Evolutionary conservation across 1,140 invertebrate species (phyloP), one percentile per base, ranked within the genome.

Genomic region (Drosophila sp.): DNA sequence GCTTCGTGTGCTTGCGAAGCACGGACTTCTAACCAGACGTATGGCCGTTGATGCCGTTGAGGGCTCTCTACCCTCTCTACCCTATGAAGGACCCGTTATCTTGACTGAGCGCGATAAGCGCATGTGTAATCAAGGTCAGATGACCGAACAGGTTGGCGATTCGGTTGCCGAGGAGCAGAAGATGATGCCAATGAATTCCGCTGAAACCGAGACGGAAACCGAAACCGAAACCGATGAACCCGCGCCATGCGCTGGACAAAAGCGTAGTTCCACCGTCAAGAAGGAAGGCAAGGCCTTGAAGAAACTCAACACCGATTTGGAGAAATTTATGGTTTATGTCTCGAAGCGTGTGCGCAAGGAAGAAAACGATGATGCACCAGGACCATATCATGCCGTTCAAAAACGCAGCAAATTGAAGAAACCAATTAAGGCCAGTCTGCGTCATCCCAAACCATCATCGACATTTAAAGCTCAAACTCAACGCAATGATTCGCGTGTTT

Each of bases 51-150:
- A 34, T 14, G 75, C 62, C 1, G 71, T 86, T 0, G 65, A 64
- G 3, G 62, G 57, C 0, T 13, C 62, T 21, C 40, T 86, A n/a
- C 13, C 66, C 11, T 81, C 48, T 8, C 36, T 86, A 45, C 59
- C 82, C 1, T 82, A 72, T 3, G 82, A 86, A 4, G 67, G 59
- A 0, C 38, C 74, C 0, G 1, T 8, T 1, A 67, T 86, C 1
- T 46, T 86, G n/a, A 38, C n/a, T n/a, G n/a, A n/a, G 11, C 11
- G 4, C 38, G 18, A 62, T 27, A 16, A 11, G 2, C 21, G 13
- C 16, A 25, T 11, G 18, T 45, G 11, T 18, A 45, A 1, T 2
- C 46, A 64, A 14, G 5, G 14, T 0, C n/a, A 9, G 14, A 13
- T 27, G 9, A 21, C 29, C 3, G 50, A 67, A 7, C 46, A 46